Evolutionary conservation across 1,140 invertebrate species (phyloP), one percentile per base, ranked within the genome.

Genomic region (Conus betulinus): DNA sequence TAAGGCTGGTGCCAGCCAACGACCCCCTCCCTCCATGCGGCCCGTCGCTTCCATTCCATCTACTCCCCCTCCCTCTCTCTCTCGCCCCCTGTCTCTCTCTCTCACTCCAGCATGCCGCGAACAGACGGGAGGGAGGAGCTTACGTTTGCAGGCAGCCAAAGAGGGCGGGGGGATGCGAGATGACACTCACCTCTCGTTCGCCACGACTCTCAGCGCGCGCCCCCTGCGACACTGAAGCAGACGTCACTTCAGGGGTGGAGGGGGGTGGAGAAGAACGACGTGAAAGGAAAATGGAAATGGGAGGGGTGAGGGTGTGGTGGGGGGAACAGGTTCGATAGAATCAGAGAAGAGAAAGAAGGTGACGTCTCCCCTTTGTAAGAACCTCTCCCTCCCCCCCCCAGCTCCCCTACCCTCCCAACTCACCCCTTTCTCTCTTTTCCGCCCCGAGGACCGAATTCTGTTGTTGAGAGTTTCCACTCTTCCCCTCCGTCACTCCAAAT

Each of bases 301-400:
- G 79, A 51, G 15, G 79, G 51, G 74, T 25, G 67, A 5, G 15
- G 13, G 85, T n/a, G 71, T 39, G 74, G 71, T 71, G 25, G 71
- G 71, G 20, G 60, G 23, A 79, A 57, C 67, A 11, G 27, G 39
- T 74, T 74, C 71, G 84, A 81, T 81, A 51, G 79, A 81, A 7
- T 23, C 7, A 55, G 84, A 67, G 57, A 52, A 53, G 84, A 67
- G 57, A 71, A 74, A 74, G 52, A n/a, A 71, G 23, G 74, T 87
- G 85, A 76, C 85, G 85, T 78, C 23, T 57, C 27, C 39, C 52
- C 85, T 79, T 87, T 52, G 51, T 53, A 57, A 27, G 39, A 74
- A 20, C 39, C 83, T 39, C 83, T 67, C 83, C 63, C 84, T 74
- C 60, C 83, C 52, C 55, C 55, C 55, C 55, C 55, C 57, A 23